A percentile compares a stretch with the other conserved stretches of the same genome.
Evolutionary conservation across 2,797 vertebrate genomes (phyloP).

Genomic region (Halcyon chelicuti): DNA sequence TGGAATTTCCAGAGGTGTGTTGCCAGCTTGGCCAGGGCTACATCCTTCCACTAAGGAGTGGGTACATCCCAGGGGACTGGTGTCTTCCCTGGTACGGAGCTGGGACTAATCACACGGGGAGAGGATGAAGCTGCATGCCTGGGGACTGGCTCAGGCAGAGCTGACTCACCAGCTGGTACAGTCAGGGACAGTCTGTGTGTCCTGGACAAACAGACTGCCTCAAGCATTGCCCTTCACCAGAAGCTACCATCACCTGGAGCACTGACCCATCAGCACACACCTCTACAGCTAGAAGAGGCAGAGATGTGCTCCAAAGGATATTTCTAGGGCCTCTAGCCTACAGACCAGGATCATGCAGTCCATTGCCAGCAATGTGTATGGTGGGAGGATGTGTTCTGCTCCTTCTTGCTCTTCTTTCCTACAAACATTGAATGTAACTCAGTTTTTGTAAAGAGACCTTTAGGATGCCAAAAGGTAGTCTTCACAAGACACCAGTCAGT

Average conservation of each 20-base stretch:
- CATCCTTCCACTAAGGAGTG: background rate
- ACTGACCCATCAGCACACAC: background rate
- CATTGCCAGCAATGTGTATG: accelerated
- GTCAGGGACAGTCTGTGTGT: background rate
- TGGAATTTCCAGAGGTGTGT: background rate
- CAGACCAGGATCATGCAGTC: accelerated
- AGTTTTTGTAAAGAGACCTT: background rate
- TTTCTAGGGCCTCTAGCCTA: background rate
- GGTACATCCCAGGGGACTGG: no score
- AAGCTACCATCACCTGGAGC: background rate
- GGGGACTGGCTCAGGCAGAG: background rate
- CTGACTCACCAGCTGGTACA: background rate
- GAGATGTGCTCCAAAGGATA: background rate
- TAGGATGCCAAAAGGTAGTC: background rate
- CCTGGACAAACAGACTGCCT: accelerated
- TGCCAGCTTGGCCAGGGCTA: background rate
- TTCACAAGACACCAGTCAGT: background rate
- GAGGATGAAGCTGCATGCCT: background rate
- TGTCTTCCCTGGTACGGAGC: background rate
- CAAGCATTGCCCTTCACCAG: background rate
- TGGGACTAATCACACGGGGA: background rate
- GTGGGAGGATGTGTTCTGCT: background rate
- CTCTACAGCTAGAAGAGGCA: background rate
- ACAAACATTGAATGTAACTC: background rate
- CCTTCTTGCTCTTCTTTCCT: background rate